phyloP scores from a whole-genome alignment of 2,113 vertebrate species.

The Pimephales promelas region DNA sequence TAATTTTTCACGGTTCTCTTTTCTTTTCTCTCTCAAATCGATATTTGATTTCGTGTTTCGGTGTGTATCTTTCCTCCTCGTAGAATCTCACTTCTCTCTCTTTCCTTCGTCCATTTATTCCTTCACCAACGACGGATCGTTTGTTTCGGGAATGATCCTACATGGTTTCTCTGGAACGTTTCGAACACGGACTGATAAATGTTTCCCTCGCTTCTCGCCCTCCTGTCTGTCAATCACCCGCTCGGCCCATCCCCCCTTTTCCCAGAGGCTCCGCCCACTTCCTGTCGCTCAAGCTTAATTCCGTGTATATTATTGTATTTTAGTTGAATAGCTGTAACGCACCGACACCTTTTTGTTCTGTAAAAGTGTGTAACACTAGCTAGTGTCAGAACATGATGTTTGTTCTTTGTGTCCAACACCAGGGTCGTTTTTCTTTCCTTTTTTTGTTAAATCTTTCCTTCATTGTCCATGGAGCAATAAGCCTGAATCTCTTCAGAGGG shows the following conservation, averaged over 20 bases:
- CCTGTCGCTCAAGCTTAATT: background rate
- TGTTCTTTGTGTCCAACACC: slow-evolving; percentile 24
- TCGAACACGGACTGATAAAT: slow-evolving; percentile 63
- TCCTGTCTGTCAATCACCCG: background rate
- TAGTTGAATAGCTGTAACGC: slow-evolving; percentile 16
- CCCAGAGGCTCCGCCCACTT: background rate
- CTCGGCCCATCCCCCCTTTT: background rate
- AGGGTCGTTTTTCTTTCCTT: background rate
- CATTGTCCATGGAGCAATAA: slow-evolving; percentile 33
- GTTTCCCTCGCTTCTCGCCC: slow-evolving; percentile 6
- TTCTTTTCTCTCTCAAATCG: background rate
- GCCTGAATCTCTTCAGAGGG: background rate
- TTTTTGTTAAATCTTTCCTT: background rate
- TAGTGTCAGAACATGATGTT: background rate
- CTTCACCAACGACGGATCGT: slow-evolving; percentile 42
- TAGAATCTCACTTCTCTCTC: background rate
- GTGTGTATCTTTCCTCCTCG: too few species aligned
- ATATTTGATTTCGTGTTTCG: slow-evolving; percentile 10
- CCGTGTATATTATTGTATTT: slow-evolving; percentile 22
- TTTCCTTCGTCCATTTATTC: slow-evolving; percentile 43
- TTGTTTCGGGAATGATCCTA: slow-evolving; percentile 68
- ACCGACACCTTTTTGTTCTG: slow-evolving; percentile 21
- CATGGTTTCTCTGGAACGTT: slow-evolving; percentile 65
- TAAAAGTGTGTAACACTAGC: slow-evolving; percentile 15
- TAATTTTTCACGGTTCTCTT: slow-evolving; percentile 51